These are phyloP conservation scores for Eilema depressum DNA, from an alignment of 2,888 invertebrate species.

Conservation along the genomic window DNA sequence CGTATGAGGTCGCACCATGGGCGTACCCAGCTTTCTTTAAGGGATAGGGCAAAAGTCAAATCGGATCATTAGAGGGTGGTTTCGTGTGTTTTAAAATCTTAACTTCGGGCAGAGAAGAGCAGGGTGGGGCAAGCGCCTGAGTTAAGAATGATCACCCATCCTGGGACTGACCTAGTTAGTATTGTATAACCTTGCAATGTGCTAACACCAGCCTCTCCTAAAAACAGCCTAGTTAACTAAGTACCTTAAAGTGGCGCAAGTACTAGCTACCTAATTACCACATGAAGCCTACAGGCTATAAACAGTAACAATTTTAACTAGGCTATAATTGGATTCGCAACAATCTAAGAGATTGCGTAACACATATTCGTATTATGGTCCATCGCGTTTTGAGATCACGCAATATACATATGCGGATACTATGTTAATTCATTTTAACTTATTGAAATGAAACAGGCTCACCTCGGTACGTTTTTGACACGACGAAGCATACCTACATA, in stretches of 20 bases:
- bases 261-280: neutral
- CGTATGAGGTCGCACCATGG: too few species aligned
- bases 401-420: slow-evolving; percentile 29
- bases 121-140: too few species aligned
- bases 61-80: too few species aligned
- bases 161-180: too few species aligned
- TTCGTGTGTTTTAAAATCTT: too few species aligned
- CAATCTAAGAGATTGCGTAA: slow-evolving; percentile 32
- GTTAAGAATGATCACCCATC: too few species aligned
- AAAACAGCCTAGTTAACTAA: neutral
- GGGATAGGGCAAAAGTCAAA: too few species aligned
- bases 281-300: slow-evolving; percentile 6
- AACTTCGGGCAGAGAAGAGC: too few species aligned
- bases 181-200: neutral
- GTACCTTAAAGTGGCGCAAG: neutral
- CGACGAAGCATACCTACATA: neutral
- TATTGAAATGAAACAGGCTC: too few species aligned
- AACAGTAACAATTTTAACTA: slow-evolving; percentile 13
- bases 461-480: neutral
- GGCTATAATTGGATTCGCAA: slow-evolving; percentile 22
- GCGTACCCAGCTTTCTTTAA: too few species aligned
- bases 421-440: neutral
- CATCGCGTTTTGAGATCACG: slow-evolving; percentile 33
- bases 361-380: slow-evolving; percentile 23
- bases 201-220: neutral